A percentile compares a stretch with the other conserved stretches of the same genome.
These are phyloP conservation scores for Zaprionus taronus DNA, from an alignment of 1,140 invertebrate species.

Conservation along the genomic window DNA sequence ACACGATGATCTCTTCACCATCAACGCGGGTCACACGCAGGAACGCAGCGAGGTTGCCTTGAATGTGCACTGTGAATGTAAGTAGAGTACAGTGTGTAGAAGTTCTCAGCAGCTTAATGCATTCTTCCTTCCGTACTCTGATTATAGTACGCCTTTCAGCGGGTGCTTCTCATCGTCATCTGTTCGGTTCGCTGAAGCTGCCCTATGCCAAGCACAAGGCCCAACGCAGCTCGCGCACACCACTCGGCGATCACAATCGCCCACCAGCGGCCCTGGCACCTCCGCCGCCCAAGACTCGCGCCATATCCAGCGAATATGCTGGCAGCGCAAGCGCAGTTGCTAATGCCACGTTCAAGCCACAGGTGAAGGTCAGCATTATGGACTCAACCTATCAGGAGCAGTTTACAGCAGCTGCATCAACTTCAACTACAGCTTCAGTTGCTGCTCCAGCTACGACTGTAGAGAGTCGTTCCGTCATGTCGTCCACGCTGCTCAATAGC, in stretches of 20 bases:
- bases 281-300: slow-evolving; percentile 61
- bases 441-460: slow-evolving; percentile 21
- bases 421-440: background rate
- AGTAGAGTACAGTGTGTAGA: slow-evolving; percentile 27
- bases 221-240: slow-evolving; percentile 41
- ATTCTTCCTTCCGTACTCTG: background rate
- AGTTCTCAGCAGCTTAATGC: background rate
- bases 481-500: slow-evolving; percentile 57
- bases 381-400: slow-evolving; percentile 39
- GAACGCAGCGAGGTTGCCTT: slow-evolving; percentile 71
- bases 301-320: slow-evolving; percentile 49
- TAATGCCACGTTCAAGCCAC: slow-evolving; percentile 34
- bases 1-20: slow-evolving; percentile 85
- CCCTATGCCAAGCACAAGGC: slow-evolving; percentile 57
- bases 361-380: slow-evolving; percentile 40
- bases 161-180: slow-evolving; percentile 41
- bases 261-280: slow-evolving; percentile 40
- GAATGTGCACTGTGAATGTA: slow-evolving; percentile 62
- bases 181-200: slow-evolving; percentile 55
- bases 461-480: slow-evolving; percentile 48
- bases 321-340: background rate
- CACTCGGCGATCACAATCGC: slow-evolving; percentile 61
- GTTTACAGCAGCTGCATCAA: slow-evolving; percentile 4
- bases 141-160: slow-evolving; percentile 46
- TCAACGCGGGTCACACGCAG: slow-evolving; percentile 61